A percentile compares a stretch with the other conserved stretches of the same genome.
These are phyloP conservation scores for Ormyrus pomaceus DNA, from an alignment of 2,888 invertebrate species.

Conservation along the genomic window DNA sequence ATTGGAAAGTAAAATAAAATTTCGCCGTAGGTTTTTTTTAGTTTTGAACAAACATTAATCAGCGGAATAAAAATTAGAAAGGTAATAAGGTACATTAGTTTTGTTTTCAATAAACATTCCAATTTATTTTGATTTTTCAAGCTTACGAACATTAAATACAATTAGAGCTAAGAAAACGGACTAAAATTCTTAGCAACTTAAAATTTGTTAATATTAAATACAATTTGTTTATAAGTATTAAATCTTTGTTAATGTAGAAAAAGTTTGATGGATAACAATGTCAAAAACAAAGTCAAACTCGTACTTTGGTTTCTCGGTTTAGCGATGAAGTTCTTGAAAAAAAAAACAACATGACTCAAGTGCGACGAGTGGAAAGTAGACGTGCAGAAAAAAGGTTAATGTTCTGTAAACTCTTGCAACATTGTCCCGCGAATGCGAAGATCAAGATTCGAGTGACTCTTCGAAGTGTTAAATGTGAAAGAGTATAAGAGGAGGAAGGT, in stretches of 20 bases:
- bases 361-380: conserved; percentile 33
- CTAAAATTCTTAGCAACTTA: conserved; percentile 1
- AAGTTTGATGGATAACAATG: conserved; percentile 25
- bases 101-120: conserved; percentile 18
- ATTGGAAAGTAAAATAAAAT: background rate
- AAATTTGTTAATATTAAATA: conserved; percentile 12
- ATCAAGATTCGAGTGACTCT: conserved; percentile 29
- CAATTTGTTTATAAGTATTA: conserved; percentile 33
- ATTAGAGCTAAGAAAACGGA: background rate
- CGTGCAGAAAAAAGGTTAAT: conserved; percentile 29
- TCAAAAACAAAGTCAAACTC: conserved; percentile 23
- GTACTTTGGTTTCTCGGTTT: conserved; percentile 49
- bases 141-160: conserved; percentile 16
- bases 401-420: conserved; percentile 59
- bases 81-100: conserved; percentile 5
- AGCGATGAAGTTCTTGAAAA: conserved; percentile 12
- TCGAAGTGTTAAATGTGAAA: conserved; percentile 3
- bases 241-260: conserved; percentile 26
- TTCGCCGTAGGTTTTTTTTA: background rate
- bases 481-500: conserved; percentile 9
- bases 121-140: background rate
- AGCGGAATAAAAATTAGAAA: conserved; percentile 30
- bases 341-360: conserved; percentile 15
- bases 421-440: conserved; percentile 63
- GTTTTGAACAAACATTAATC: background rate